Percentiles rank a stretch among this genome's conserved stretches.
Evolutionary conservation across 2,113 vertebrate species (phyloP).

Genomic region (Cyrtonyx montezumae): DNA sequence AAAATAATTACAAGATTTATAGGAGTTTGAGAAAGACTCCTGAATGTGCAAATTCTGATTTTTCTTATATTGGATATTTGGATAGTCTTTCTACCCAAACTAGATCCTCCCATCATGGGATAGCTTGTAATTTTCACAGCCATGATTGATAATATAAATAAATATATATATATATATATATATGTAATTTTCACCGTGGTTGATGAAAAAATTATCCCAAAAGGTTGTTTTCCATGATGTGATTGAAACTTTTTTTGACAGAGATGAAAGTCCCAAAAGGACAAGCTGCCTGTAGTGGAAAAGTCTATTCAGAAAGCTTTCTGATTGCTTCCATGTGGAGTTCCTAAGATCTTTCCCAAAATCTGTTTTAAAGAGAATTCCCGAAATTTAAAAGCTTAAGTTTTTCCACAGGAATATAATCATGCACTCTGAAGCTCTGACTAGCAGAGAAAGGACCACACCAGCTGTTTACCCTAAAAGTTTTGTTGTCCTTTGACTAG

Average conservation of each 20-base stretch:
- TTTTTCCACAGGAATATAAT: background rate
- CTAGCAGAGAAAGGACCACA: background rate
- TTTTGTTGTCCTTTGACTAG: background rate
- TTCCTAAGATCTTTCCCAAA: background rate
- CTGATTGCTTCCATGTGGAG: background rate
- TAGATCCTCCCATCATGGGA: background rate
- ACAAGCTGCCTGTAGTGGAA: background rate
- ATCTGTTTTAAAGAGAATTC: background rate
- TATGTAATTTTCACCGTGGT: too few species aligned
- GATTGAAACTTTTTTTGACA: background rate
- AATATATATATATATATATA: too few species aligned
- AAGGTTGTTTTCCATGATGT: background rate
- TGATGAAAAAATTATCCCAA: background rate
- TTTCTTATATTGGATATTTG: background rate
- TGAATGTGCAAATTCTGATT: background rate
- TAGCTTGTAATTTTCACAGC: background rate
- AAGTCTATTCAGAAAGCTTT: background rate
- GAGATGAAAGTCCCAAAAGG: background rate
- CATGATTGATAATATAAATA: background rate
- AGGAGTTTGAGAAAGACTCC: background rate
- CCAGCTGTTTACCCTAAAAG: background rate
- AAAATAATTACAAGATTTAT: background rate
- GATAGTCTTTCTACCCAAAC: background rate
- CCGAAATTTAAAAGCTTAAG: background rate
- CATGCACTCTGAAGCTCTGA: background rate